Evolutionary conservation across 30 jellyfish, hydroid and myxozoan genomes (phyloP).

Genomic region (Pseudorhiza aurosa): DNA sequence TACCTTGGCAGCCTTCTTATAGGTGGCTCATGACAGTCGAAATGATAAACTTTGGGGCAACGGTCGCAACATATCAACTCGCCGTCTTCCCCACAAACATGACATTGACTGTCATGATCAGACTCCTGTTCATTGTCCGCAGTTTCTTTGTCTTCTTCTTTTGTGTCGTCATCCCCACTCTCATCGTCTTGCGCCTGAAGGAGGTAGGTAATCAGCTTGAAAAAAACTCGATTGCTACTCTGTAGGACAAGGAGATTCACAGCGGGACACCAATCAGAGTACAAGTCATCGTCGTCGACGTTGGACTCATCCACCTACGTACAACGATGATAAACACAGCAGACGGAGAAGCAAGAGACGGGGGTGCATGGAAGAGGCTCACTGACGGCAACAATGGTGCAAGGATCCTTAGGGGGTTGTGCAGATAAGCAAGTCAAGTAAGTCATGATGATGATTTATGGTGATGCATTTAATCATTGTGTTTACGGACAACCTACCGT

Average conservation of each 20-base stretch:
- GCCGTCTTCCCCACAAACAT: slow-evolving; percentile 94
- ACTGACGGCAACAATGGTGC: too few relatives aligned
- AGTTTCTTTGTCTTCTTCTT: slow-evolving; percentile 45
- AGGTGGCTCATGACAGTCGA: slow-evolving; percentile 95
- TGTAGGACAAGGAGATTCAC: background rate
- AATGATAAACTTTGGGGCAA: slow-evolving; percentile 91
- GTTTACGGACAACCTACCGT: background rate
- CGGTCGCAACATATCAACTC: slow-evolving; percentile 88
- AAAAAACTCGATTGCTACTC: background rate
- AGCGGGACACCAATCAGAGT: background rate
- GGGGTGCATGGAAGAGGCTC: too few relatives aligned
- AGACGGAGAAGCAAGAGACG: too few relatives aligned
- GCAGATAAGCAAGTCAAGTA: too few relatives aligned
- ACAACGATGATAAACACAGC: too few relatives aligned
- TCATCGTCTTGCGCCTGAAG: slow-evolving; percentile 47
- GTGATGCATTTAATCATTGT: too few relatives aligned
- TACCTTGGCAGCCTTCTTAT: slow-evolving; percentile 90
- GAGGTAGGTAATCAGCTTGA: too few relatives aligned
- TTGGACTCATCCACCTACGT: too few relatives aligned
- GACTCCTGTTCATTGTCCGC: slow-evolving; percentile 59
- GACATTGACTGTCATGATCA: slow-evolving; percentile 91
- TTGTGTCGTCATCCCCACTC: slow-evolving; percentile 42
- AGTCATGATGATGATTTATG: too few relatives aligned
- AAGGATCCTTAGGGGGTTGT: too few relatives aligned
- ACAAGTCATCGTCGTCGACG: too few relatives aligned